A percentile compares a stretch with the other conserved stretches of the same genome.
Conservation (phyloP, 1,140 invertebrate genomes). For the Drosophila nigrodunni region DNA sequence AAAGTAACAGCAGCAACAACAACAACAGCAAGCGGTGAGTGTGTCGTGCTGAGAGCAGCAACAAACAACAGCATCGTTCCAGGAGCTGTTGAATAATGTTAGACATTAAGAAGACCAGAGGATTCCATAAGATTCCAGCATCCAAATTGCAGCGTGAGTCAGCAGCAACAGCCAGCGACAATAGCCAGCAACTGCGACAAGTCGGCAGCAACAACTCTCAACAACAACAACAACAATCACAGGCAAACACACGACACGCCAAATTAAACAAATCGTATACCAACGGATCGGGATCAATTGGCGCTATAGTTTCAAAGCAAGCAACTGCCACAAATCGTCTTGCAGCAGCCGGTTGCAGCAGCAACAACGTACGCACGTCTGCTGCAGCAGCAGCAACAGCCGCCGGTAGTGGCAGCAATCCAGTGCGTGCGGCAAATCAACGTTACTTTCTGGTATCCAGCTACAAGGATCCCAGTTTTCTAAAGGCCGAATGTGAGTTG, state of each 20-base stretch:
- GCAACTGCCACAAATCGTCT: background rate
- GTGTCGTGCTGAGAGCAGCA: conserved; percentile 6
- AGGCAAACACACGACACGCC: conserved; percentile 14
- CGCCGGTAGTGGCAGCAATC: conserved; percentile 36
- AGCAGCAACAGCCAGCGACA: conserved; percentile 16
- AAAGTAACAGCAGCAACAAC: background rate
- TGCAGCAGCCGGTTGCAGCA: background rate
- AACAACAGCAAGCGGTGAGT: background rate
- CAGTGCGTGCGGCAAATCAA: conserved; percentile 74
- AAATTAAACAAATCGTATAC: conserved; percentile 11
- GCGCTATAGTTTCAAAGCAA: background rate
- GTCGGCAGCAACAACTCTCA: conserved; percentile 5
- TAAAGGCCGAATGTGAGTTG: conserved; percentile 80
- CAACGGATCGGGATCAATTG: background rate
- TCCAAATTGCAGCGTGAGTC: conserved; percentile 60
- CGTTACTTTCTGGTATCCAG: conserved; percentile 70
- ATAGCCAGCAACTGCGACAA: conserved; percentile 21
- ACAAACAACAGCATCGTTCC: conserved; percentile 8
- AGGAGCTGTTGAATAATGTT: conserved; percentile 75
- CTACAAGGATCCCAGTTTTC: conserved; percentile 76
- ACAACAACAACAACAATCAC: conserved; percentile 25
- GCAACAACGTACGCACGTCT: conserved; percentile 7
- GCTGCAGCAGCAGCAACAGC: background rate
- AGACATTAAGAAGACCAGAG: conserved; percentile 77
- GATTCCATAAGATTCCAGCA: conserved; percentile 76